A percentile compares a stretch with the other conserved stretches of the same genome.
phyloP scores from a whole-genome alignment of 2,113 vertebrate genomes.

The Rhadina sibilatrix region DNA sequence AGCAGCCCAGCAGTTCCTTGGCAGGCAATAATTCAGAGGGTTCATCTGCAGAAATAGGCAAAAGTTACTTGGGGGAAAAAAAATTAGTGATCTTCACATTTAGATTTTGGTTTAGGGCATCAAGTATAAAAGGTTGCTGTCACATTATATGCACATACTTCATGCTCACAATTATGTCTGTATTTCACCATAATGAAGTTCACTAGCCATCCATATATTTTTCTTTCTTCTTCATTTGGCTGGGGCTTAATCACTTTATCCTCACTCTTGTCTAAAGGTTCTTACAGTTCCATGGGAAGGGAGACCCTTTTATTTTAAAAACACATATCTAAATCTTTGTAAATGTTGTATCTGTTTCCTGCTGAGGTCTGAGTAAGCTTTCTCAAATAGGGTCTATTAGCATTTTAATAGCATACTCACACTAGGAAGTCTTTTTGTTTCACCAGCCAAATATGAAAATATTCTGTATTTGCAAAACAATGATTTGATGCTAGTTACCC shows the following conservation, averaged over 20 bases:
- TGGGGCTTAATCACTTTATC: background rate
- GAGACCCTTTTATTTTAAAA: slow-evolving; percentile 23
- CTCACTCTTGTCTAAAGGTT: background rate
- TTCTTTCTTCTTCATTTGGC: background rate
- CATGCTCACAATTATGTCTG: background rate
- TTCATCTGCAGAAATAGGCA: background rate
- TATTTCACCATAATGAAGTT: background rate
- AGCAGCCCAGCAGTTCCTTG: background rate
- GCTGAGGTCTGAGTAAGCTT: slow-evolving; percentile 25
- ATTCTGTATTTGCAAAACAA: background rate
- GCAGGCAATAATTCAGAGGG: background rate
- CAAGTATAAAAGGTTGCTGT: background rate
- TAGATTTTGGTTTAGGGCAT: background rate
- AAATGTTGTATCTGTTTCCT: background rate
- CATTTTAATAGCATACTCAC: slow-evolving; percentile 51
- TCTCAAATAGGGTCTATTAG: slow-evolving; percentile 9
- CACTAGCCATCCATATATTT: background rate
- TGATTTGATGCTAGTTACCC: background rate
- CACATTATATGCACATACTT: background rate
- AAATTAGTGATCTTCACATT: fast-evolving
- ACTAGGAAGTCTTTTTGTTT: slow-evolving; percentile 49
- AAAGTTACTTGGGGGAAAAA: background rate
- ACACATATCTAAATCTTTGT: background rate
- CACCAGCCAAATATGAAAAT: background rate
- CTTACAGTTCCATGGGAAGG: background rate